Evolutionary conservation across 2,797 vertebrate genomes (phyloP).

Genomic region (Myripristis murdjan): DNA sequence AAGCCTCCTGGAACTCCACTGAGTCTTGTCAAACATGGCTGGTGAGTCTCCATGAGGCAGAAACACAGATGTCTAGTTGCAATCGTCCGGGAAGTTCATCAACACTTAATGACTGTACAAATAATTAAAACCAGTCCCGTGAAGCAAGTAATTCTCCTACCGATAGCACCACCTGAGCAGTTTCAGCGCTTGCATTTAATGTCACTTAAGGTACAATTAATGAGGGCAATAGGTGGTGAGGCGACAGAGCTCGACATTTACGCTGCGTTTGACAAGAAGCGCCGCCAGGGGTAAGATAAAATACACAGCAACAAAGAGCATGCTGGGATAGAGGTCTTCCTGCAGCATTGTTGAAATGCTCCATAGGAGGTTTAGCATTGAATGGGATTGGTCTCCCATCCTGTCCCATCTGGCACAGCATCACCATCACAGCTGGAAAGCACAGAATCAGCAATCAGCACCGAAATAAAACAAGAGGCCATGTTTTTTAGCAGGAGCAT

Average conservation of each 20-base stretch:
- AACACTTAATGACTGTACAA: conserved; percentile 51
- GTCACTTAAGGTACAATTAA: conserved; percentile 65
- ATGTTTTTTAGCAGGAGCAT: neutral
- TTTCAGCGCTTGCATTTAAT: conserved; percentile 34
- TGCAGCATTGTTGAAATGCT: neutral
- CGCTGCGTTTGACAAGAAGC: conserved; percentile 36
- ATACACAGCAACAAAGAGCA: neutral
- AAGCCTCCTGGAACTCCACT: conserved; percentile 9
- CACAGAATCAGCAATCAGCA: neutral
- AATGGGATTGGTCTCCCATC: neutral
- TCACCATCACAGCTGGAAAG: neutral
- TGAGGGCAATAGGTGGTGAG: conserved; percentile 39
- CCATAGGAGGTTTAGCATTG: neutral
- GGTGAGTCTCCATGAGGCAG: conserved; percentile 29
- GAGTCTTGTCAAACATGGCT: conserved; percentile 51
- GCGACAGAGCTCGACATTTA: conserved; percentile 33
- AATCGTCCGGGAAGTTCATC: conserved; percentile 60
- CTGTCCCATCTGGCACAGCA: neutral
- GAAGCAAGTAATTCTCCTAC: conserved; percentile 57
- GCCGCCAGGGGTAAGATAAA: conserved; percentile 21
- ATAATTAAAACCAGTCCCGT: conserved; percentile 64
- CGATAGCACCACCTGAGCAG: conserved; percentile 63
- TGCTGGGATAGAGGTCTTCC: neutral
- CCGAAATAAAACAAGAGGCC: neutral
- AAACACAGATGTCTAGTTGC: conserved; percentile 65